Evolutionary conservation across 2,888 invertebrate species (phyloP).

Genomic region (Drosophila recens): DNA sequence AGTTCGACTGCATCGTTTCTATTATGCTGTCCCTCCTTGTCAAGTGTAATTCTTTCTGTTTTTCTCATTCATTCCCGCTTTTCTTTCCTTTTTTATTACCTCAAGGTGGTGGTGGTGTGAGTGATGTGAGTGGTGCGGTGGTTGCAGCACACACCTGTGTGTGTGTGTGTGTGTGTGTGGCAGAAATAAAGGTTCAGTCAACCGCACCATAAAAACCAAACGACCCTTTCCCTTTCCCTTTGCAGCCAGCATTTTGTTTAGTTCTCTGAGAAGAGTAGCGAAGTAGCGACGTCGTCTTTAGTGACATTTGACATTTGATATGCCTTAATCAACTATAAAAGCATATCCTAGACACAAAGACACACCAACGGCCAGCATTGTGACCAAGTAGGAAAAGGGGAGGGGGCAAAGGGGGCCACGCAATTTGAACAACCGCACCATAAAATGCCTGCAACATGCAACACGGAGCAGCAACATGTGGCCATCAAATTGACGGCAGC

Average conservation of each 20-base stretch:
- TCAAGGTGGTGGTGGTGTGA: slow-evolving; percentile 4
- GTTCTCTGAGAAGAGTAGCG: slow-evolving; percentile 69
- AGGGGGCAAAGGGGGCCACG: slow-evolving; percentile 15
- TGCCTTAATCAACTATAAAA: slow-evolving; percentile 80
- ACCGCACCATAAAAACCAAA: slow-evolving; percentile 64
- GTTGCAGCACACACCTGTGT: slow-evolving; percentile 41
- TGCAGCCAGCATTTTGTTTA: slow-evolving; percentile 48
- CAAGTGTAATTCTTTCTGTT: slow-evolving; percentile 43
- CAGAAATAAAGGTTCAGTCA: slow-evolving; percentile 36
- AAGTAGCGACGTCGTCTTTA: slow-evolving; percentile 54
- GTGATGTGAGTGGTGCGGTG: slow-evolving; percentile 24
- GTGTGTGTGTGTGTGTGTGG: too few relatives aligned
- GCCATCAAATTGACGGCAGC: too few relatives aligned
- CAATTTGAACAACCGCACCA: slow-evolving; percentile 54
- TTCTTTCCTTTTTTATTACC: slow-evolving; percentile 44
- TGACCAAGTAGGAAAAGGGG: not conserved
- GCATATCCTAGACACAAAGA: slow-evolving; percentile 61
- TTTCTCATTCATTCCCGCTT: slow-evolving; percentile 30
- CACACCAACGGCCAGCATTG: slow-evolving; percentile 5
- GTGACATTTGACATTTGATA: slow-evolving; percentile 80
- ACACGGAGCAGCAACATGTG: slow-evolving; percentile 75
- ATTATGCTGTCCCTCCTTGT: too few relatives aligned
- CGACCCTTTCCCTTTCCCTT: slow-evolving; percentile 15
- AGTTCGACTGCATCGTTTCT: too few relatives aligned
- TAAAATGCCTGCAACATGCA: slow-evolving; percentile 57